Conservation (phyloP, 2,888 invertebrate species). For the Cosmia trapezina region DNA sequence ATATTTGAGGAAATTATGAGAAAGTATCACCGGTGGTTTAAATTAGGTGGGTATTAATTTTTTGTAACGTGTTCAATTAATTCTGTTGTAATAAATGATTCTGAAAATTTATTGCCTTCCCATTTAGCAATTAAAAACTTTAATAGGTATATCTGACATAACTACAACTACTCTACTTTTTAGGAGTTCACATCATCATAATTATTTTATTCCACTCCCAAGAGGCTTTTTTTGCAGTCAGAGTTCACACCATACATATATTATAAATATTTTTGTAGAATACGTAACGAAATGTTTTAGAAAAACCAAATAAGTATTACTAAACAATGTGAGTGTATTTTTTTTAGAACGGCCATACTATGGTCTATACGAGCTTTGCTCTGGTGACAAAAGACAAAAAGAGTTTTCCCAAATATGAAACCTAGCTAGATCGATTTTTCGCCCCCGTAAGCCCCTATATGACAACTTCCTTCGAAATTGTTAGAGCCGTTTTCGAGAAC, state of each 20-base stretch:
- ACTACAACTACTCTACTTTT: neutral
- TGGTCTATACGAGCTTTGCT: no score
- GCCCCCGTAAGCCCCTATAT: no score
- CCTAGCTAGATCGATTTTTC: no score
- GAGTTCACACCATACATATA: neutral
- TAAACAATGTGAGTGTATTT: no score
- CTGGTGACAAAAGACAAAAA: no score
- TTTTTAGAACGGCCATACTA: no score
- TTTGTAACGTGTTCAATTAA: neutral
- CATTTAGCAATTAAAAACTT: neutral
- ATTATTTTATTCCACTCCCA: neutral
- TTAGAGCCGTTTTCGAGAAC: no score
- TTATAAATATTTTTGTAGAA: neutral
- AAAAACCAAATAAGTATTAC: no score
- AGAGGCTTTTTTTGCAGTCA: constrained; percentile 4
- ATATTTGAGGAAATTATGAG: constrained; percentile 72
- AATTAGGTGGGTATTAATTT: no score
- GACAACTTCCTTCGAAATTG: no score
- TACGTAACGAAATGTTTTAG: neutral
- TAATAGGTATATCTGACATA: neutral
- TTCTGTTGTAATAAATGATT: neutral
- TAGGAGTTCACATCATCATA: no score
- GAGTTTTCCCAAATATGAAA: no score
- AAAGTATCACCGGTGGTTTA: constrained; percentile 54
- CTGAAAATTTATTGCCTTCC: neutral